These are phyloP conservation scores for Pherbina coryleti DNA, from an alignment of 2,888 invertebrate species.

Conservation along the genomic window DNA sequence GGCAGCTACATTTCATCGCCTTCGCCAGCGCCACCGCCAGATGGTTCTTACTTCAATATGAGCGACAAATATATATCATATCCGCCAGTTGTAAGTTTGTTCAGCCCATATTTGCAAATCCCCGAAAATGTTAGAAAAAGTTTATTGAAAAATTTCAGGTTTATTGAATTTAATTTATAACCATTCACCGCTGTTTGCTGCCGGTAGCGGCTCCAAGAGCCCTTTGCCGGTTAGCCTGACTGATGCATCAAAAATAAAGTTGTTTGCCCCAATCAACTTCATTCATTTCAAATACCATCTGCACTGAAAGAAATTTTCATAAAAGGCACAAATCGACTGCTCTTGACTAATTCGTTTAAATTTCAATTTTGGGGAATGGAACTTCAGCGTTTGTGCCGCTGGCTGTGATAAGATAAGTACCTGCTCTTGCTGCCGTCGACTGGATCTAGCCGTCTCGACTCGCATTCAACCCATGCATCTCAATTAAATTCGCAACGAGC, in stretches of 20 bases:
- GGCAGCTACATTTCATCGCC: slow-evolving; percentile 68
- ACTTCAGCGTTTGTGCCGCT: slow-evolving; percentile 57
- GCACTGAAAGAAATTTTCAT: neutral
- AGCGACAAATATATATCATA: slow-evolving; percentile 67
- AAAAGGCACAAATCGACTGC: neutral
- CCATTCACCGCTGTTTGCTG: neutral
- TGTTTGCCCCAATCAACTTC: neutral
- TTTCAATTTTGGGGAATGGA: neutral
- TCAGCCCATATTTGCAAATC: neutral
- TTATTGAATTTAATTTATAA: slow-evolving; percentile 13
- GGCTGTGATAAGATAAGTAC: slow-evolving; percentile 67
- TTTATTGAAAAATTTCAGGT: slow-evolving; percentile 9
- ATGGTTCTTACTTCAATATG: slow-evolving; percentile 67
- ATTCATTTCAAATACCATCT: neutral
- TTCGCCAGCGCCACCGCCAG: slow-evolving; percentile 66
- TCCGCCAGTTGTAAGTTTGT: slow-evolving; percentile 65
- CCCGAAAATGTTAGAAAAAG: neutral
- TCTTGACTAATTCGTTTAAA: neutral
- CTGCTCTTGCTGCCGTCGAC: slow-evolving; percentile 53
- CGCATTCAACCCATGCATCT: slow-evolving; percentile 9
- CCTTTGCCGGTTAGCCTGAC: neutral
- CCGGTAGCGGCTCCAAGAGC: neutral
- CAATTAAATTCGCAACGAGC: slow-evolving; percentile 23
- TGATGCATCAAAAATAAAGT: neutral
- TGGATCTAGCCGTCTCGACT: slow-evolving; percentile 3